A percentile compares a stretch with the other conserved stretches of the same genome.
Evolutionary conservation across 2,888 invertebrate species (phyloP).

Genomic region (Blastobasis adustella): DNA sequence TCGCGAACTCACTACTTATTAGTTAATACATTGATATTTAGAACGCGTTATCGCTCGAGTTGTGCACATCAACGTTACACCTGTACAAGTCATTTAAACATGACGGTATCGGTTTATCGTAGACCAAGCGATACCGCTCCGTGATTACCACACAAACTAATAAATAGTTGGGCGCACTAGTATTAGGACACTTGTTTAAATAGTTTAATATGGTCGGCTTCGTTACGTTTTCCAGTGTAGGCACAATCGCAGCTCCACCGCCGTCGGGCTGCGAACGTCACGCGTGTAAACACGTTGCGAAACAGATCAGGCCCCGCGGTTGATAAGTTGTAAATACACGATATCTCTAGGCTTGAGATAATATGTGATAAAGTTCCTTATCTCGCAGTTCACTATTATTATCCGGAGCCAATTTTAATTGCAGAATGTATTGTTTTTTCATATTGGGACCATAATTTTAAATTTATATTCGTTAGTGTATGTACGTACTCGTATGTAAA

Average conservation of each 20-base stretch:
- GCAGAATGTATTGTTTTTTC: too few relatives aligned
- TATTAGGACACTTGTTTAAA: constrained; percentile 11
- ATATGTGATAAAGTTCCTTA: constrained; percentile 33
- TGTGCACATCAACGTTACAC: constrained; percentile 38
- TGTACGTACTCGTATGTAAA: too few relatives aligned
- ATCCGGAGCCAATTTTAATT: too few relatives aligned
- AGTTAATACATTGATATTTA: constrained; percentile 17
- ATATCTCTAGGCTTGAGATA: constrained; percentile 44
- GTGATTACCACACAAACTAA: constrained; percentile 20
- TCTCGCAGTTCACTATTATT: constrained; percentile 7
- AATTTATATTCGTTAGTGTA: too few relatives aligned
- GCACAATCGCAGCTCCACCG: too few relatives aligned
- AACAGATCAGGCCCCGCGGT: constrained; percentile 17
- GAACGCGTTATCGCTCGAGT: constrained; percentile 34
- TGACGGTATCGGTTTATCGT: constrained; percentile 47
- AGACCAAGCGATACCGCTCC: constrained; percentile 22
- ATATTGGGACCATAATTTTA: too few relatives aligned
- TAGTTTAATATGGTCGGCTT: neutral
- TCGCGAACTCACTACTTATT: constrained; percentile 9
- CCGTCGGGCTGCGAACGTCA: constrained; percentile 16
- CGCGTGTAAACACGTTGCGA: constrained; percentile 29
- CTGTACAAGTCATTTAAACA: constrained; percentile 54
- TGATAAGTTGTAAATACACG: constrained; percentile 23
- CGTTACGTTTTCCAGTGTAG: too few relatives aligned
- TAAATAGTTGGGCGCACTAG: constrained; percentile 4